Base-by-base conservation (phyloP, 2,888 invertebrate genomes). In the Drosophila cognata region DNA sequence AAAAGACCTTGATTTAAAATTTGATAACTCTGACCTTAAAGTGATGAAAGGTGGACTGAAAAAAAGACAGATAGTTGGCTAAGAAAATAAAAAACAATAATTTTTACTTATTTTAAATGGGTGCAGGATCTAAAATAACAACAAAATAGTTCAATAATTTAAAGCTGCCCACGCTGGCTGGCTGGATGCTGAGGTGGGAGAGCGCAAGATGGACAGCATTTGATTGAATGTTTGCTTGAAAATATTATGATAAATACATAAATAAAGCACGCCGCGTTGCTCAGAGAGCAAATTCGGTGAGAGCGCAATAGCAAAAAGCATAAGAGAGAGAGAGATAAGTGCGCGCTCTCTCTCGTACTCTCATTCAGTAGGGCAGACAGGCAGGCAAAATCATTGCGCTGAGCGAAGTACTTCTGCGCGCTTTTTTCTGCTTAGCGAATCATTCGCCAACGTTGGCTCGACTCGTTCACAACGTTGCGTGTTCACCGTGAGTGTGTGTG, bases 181-280 rank as follows among this genome's bases (percentile, higher is more conserved):
- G 2, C 21, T 48, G 50, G 41, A 50, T 64, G 58, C 58, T 69
- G 25, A 48, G 43, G 52, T 52, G 25, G 43, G 1, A 43, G 21
- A 21, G 21, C n/a, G 28, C 25, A 33, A 57, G 58, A 58, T 57
- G 51, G 64, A 63, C 60, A 70, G 56, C 62, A 46, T 77, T 70
- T 83, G 79, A 78, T 76, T 76, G 74, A 88, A 81, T 82, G 82
- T 84, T 89, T 87, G 83, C 77, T 88, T 84, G 75, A 65, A 84
- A 73, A 74, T 53, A 79, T 46, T 59, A 79, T 46, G 61, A 25
- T 65, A 69, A 53, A 29, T 46, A 28, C n/a, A 74, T 57, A 25
- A 52, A 57, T 58, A 46, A 52, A 68, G 58, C 64, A 75, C 51
- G 68, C 68, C 46, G 51, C 38, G 63, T 51, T 33, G 52, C n/a